These are phyloP conservation scores for Drosophila nigrodunni DNA, from an alignment of 1,140 invertebrate genomes.

Conservation along the genomic window DNA sequence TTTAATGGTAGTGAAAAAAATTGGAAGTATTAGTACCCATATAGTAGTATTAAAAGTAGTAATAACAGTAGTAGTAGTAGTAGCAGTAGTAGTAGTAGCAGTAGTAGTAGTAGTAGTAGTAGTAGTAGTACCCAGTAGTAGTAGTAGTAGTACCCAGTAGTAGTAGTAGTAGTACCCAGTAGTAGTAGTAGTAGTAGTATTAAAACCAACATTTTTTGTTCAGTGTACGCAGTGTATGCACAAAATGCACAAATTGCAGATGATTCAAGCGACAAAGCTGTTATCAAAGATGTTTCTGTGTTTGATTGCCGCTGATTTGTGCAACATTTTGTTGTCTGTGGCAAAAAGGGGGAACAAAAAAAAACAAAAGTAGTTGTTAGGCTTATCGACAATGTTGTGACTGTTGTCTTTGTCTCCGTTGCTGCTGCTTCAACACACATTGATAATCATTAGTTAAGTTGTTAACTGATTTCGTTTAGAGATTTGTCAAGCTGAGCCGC, in stretches of 20 bases:
- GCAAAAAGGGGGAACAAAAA: not conserved
- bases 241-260: constrained; percentile 47
- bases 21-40: too few species aligned
- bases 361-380: constrained; percentile 27
- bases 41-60: too few species aligned
- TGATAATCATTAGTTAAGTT: constrained; percentile 83
- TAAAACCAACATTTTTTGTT: constrained; percentile 31
- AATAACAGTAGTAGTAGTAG: too few species aligned
- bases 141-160: too few species aligned
- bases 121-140: too few species aligned
- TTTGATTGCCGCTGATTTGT: constrained; percentile 32
- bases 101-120: too few species aligned
- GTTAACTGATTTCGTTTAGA: constrained; percentile 79
- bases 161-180: too few species aligned
- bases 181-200: too few species aligned
- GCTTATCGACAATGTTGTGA: constrained; percentile 42
- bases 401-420: constrained; percentile 21
- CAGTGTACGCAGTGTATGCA: constrained; percentile 12
- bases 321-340: constrained; percentile 1
- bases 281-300: constrained; percentile 58
- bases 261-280: constrained; percentile 62
- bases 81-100: too few species aligned
- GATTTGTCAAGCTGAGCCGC: constrained; percentile 65
- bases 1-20: too few species aligned
- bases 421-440: constrained; percentile 65